Conservation (phyloP, 2,797 vertebrate species). For the Apodemus agrarius region DNA sequence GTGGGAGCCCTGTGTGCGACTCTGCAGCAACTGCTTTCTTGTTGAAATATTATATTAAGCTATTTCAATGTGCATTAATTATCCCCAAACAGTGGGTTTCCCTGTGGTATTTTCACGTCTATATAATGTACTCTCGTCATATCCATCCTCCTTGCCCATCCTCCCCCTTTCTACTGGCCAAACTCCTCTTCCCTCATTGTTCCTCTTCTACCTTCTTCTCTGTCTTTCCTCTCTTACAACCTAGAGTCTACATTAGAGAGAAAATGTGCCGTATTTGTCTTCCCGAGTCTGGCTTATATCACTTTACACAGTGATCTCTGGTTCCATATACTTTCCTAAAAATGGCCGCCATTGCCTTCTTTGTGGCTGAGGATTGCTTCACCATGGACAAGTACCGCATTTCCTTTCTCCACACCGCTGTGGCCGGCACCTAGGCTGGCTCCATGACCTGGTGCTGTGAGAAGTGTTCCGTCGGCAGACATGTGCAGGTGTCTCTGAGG, state of each 20-base stretch:
- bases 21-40: neutral
- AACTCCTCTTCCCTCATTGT: too few relatives aligned
- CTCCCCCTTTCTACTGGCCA: too few relatives aligned
- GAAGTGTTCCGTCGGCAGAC: too few relatives aligned
- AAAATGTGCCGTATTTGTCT: neutral
- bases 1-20: neutral
- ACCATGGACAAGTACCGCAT: rapidly evolving
- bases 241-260: neutral
- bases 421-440: neutral
- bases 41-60: neutral
- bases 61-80: neutral
- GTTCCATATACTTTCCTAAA: neutral
- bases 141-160: neutral
- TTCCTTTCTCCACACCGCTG: neutral
- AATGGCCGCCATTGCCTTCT: neutral
- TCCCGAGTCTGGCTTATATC: neutral
- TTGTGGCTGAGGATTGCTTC: neutral
- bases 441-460: neutral
- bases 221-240: neutral
- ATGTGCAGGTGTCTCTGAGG: too few relatives aligned
- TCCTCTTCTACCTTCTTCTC: neutral
- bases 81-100: neutral
- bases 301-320: neutral
- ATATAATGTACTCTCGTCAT: neutral
- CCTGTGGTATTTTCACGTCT: neutral